Evolutionary conservation across 2,113 vertebrate genomes (phyloP), one percentile per base, ranked within the genome.

Genomic region (Anarrhichthys ocellatus): DNA sequence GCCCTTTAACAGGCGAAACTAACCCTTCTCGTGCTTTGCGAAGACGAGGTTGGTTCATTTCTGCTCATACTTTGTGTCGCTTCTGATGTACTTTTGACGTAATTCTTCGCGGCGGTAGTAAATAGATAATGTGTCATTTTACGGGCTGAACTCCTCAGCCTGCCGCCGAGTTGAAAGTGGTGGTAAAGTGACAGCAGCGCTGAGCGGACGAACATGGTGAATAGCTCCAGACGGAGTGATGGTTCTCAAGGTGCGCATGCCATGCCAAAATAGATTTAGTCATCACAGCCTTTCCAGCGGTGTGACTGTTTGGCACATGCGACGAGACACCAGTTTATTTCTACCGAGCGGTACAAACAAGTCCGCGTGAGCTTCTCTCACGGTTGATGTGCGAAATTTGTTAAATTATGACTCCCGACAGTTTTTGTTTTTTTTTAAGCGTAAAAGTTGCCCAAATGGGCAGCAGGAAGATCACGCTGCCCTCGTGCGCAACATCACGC

Each of bases 1-100:
- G 93, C 93, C 91, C 90, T 93, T 94, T 94, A 95, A 95, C 87
- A 92, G 86, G 88, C 91, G 83, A 92, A 93, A 93, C 91, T 93
- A 94, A 91, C 84, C 90, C 81, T 36, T 58, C 56, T 79, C 77
- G 75, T 85, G 88, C 88, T 90, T 85, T n/a, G 73, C 80, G 32
- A 72, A 78, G 76, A 91, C 80, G 38, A 73, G 73, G 62, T 59
- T 73, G 58, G 27, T 54, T 34, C 8, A 58, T 88, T 76, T 81
- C 32, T 68, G 83, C 66, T 34, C 34, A 1, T 13, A 92, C 91
- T 95, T 94, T 89, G 42, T 73, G 89, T 88, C 83, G 86, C 90
- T 88, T 86, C 83, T 78, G 87, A 22, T 80, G 9, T n/a, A 91
- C 88, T 94, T 34, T 93, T 93, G 64, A 78, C 52, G 59, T 14